These are phyloP conservation scores for Propithecus perrieri DNA, from an alignment of 2,797 vertebrate genomes.

Conservation along the genomic window DNA sequence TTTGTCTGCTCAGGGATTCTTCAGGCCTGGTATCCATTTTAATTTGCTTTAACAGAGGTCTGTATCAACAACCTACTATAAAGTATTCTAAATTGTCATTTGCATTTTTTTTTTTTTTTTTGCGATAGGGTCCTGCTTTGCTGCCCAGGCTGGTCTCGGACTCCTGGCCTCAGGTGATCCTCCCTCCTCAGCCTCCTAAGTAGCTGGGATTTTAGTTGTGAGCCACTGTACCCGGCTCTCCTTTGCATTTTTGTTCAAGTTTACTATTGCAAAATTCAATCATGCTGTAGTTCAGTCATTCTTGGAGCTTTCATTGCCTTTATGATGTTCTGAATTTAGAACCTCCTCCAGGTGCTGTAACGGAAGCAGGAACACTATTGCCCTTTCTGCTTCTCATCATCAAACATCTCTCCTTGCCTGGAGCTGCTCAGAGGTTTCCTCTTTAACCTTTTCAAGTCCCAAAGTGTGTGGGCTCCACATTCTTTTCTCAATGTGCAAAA, in stretches of 20 bases:
- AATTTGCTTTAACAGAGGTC: no score
- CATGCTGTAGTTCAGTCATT: background rate
- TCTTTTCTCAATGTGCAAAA: slow-evolving; percentile 72
- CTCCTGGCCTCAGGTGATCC: background rate
- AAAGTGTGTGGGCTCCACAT: slow-evolving; percentile 49
- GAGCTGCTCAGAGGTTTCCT: background rate
- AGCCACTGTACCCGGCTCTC: background rate
- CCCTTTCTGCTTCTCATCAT: background rate
- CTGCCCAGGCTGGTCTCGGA: background rate
- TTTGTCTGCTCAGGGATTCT: no score
- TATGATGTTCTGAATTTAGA: background rate
- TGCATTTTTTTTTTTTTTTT: background rate
- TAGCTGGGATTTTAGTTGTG: background rate
- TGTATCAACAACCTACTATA: no score
- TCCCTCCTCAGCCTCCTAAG: background rate
- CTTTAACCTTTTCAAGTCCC: slow-evolving; percentile 61
- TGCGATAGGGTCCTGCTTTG: background rate
- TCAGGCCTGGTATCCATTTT: no score
- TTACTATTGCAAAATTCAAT: slow-evolving; percentile 15
- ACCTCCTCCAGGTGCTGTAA: background rate
- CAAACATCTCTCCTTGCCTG: background rate
- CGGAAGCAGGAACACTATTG: background rate
- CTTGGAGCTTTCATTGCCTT: background rate
- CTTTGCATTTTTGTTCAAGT: slow-evolving; percentile 25
- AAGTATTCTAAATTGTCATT: no score